Evolutionary conservation across 2,888 invertebrate genomes (phyloP).

Genomic region (Drosophila hawaiiensis): DNA sequence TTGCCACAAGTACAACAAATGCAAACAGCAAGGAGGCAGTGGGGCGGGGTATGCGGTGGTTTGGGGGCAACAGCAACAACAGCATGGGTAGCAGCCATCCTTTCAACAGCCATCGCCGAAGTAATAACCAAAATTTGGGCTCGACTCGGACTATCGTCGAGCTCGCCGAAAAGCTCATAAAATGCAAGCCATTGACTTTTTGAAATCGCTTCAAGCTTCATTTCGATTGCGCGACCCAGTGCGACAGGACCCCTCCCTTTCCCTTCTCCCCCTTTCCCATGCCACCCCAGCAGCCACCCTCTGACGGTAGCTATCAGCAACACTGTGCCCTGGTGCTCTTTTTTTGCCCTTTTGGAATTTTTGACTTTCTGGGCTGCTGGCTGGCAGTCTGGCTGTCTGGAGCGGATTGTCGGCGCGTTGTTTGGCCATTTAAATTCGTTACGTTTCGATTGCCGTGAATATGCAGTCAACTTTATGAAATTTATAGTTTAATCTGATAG

Average conservation of each 20-base stretch:
- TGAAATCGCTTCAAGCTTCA: constrained; percentile 78
- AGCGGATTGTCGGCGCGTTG: constrained; percentile 55
- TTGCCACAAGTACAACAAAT: constrained; percentile 59
- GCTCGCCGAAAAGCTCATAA: constrained; percentile 68
- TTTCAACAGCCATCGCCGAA: constrained; percentile 36
- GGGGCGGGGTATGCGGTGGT: not conserved
- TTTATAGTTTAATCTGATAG: constrained; percentile 80
- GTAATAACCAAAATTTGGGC: constrained; percentile 75
- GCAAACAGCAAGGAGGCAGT: not conserved
- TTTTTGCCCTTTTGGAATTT: constrained; percentile 43
- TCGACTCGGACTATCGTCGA: constrained; percentile 33
- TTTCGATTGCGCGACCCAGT: constrained; percentile 58
- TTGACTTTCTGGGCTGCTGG: constrained; percentile 19
- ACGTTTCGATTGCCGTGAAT: constrained; percentile 80
- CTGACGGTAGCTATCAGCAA: constrained; percentile 17
- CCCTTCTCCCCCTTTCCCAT: not conserved
- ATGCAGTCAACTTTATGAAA: constrained; percentile 79
- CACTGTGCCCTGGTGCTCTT: constrained; percentile 17
- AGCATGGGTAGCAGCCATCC: not conserved
- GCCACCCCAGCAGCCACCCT: not conserved
- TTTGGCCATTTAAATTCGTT: constrained; percentile 79
- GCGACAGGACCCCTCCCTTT: constrained; percentile 8
- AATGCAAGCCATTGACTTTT: constrained; percentile 82
- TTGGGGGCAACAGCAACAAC: not conserved
- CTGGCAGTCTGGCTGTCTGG: constrained; percentile 14